Evolutionary conservation across 1,140 invertebrate genomes (phyloP), one percentile per base, ranked within the genome.

Genomic region (Drosophila littoralis): DNA sequence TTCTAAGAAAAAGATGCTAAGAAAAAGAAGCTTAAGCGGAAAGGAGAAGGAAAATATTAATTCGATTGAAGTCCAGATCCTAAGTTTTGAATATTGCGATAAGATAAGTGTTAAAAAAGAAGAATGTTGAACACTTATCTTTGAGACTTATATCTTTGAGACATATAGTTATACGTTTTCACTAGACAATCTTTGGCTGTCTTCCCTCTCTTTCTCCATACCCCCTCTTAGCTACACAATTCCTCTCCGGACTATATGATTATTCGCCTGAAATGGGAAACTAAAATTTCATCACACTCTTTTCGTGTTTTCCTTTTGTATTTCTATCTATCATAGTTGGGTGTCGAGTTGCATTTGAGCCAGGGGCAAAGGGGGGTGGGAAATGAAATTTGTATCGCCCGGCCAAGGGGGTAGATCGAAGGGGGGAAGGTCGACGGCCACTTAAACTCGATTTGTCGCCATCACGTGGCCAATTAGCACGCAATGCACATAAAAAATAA

Each of bases 391-490:
- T 54, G 22, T 54, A 54, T 54, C 22, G 52, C 52, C 35, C 6
- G 40, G 40, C 22, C 1, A 8, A 32, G 6, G 42, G n/a, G 10
- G 6, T 4, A n/a, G 55, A 1, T 10, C 12, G 10, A 12, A 15
- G 36, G 17, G 22, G 7, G 28, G 57, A 22, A 60, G 51, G 71
- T 61, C 15, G 66, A 28, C 36, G 42, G 50, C 40, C 74, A 77
- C 69, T 79, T 80, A 76, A 83, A 77, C 79, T 83, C 84, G 77
- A 89, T 88, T 89, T 89, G 84, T 89, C 66, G 80, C 77, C 77
- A 80, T 89, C 81, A 81, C 73, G 83, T 89, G 79, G 83, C 79
- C 84, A 86, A 86, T 86, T 86, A 88, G 81, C 84, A 86, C 84
- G 83, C 83, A 86, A 82, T 85, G 75, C 72, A 58, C 65, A 75